Evolutionary conservation across 2,797 vertebrate genomes (phyloP).

Genomic region (Malacoraja senta): DNA sequence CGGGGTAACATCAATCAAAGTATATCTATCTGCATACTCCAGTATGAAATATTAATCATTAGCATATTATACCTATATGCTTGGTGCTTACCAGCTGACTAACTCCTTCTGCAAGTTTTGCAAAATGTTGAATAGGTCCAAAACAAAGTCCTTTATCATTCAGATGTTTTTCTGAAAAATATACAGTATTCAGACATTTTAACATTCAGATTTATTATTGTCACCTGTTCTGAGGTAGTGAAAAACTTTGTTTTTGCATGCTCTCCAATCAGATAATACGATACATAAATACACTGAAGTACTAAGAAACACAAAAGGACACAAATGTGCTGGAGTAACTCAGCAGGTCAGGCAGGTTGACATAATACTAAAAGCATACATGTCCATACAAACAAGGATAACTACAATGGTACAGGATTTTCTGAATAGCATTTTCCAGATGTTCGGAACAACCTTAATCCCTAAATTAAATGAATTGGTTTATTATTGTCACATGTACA

Average conservation of each 20-base stretch:
- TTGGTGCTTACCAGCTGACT: background rate
- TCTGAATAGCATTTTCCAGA: background rate
- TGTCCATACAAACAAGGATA: background rate
- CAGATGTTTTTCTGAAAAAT: slow-evolving; percentile 27
- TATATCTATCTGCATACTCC: background rate
- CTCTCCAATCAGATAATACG: no score
- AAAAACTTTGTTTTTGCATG: no score
- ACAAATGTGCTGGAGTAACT: no score
- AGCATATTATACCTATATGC: no score
- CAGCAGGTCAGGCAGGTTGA: background rate
- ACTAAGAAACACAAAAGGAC: no score
- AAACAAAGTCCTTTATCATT: background rate
- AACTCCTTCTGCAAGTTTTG: background rate
- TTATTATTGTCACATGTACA: no score
- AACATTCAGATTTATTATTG: background rate
- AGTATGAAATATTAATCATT: background rate
- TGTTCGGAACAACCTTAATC: background rate
- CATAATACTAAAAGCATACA: background rate
- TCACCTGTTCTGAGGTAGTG: no score
- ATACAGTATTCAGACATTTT: background rate
- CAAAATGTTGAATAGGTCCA: background rate
- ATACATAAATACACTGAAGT: no score
- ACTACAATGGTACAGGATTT: background rate
- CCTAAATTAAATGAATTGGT: background rate
- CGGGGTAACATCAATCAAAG: no score